A percentile compares a stretch with the other conserved stretches of the same genome.
These are phyloP conservation scores for Gymnocheta viridis DNA, from an alignment of 2,888 invertebrate species.

Conservation along the genomic window DNA sequence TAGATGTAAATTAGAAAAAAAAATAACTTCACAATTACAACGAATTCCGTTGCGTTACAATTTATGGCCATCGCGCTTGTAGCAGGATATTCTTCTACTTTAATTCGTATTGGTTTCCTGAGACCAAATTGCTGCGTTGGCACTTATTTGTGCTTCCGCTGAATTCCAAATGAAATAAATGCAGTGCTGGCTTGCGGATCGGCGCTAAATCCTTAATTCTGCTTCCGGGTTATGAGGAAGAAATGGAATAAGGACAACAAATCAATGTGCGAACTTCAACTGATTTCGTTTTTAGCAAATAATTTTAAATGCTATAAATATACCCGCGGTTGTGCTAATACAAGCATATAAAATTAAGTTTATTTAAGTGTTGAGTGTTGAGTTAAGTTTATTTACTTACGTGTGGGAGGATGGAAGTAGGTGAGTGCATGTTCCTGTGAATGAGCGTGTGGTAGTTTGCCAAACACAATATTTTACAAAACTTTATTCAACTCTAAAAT, in stretches of 20 bases:
- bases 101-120: slow-evolving; percentile 21
- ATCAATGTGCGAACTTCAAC: neutral
- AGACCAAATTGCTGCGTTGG: neutral
- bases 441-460: neutral
- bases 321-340: neutral
- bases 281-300: slow-evolving; percentile 22
- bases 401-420: neutral
- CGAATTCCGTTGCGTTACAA: neutral
- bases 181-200: neutral
- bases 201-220: neutral
- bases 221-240: neutral
- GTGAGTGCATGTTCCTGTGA: neutral
- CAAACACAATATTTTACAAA: slow-evolving; percentile 26
- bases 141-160: neutral
- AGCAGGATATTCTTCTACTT: slow-evolving; percentile 21
- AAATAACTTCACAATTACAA: neutral
- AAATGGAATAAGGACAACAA: neutral
- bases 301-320: slow-evolving; percentile 19
- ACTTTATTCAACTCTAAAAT: slow-evolving; percentile 18
- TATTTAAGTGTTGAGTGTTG: too few relatives aligned
- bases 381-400: too few relatives aligned
- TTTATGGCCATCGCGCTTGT: slow-evolving; percentile 17
- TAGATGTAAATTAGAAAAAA: neutral
- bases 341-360: neutral
- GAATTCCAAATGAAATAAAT: slow-evolving; percentile 12